Conservation (phyloP, 2,797 vertebrate genomes). For the Halcyon chelicuti region DNA sequence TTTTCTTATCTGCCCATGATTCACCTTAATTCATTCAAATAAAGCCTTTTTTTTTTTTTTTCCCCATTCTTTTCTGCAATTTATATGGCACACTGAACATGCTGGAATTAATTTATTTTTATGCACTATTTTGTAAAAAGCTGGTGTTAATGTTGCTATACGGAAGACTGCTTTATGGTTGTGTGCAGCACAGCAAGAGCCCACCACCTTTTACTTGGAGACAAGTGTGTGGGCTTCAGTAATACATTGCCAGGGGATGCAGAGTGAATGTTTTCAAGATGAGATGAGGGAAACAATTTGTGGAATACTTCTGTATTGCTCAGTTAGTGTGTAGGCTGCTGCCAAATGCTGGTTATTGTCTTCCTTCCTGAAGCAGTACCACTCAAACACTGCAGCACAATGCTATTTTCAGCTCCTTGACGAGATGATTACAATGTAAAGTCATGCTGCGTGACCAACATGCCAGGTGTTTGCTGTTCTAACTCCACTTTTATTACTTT, state of each 20-base stretch:
- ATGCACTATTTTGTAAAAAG: not conserved
- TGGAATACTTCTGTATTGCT: conserved; percentile 55
- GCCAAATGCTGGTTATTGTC: conserved; percentile 73
- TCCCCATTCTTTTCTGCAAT: not conserved
- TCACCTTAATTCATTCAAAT: not conserved
- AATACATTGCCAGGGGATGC: conserved; percentile 20
- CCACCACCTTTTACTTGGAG: not conserved
- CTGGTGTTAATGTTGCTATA: not conserved
- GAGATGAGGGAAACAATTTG: conserved; percentile 47
- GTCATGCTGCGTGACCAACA: conserved; percentile 70
- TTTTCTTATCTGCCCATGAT: not conserved
- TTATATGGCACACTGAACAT: not conserved
- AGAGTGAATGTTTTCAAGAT: conserved; percentile 23
- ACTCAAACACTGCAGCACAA: conserved; percentile 39
- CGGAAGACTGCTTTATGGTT: not conserved
- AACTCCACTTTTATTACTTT: conserved; percentile 65
- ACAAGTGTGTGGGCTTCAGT: not conserved
- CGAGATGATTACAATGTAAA: conserved; percentile 76
- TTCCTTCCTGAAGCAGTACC: conserved; percentile 67
- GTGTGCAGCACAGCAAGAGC: not conserved
- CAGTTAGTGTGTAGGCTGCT: conserved; percentile 65
- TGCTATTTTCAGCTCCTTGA: conserved; percentile 75
- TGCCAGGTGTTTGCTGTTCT: conserved; percentile 75
- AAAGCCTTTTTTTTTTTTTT: not conserved
- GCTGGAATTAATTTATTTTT: conserved; percentile 13